Percentiles rank a stretch among this genome's conserved stretches.
These are phyloP conservation scores for Heliconius hortense DNA, from an alignment of 2,888 invertebrate genomes.

Conservation along the genomic window DNA sequence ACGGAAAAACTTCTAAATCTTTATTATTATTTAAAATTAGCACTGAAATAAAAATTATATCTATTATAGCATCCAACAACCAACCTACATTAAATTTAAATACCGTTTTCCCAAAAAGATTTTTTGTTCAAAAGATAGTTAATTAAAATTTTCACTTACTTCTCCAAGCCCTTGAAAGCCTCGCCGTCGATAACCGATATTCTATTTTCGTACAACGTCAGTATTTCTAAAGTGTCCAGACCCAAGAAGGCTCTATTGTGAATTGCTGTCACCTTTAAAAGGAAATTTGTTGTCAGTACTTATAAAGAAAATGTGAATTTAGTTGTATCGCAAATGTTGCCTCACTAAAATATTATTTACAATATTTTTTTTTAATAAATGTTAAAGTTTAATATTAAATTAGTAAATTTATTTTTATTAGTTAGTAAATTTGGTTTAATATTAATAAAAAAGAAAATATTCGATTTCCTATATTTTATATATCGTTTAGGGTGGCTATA, in stretches of 20 bases:
- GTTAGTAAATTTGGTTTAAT: no score
- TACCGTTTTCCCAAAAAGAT: neutral
- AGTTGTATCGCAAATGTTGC: neutral
- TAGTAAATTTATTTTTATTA: no score
- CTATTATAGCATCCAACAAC: neutral
- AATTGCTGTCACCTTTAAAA: conserved; percentile 84
- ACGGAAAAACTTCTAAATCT: no score
- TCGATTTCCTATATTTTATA: no score
- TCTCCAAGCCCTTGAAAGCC: conserved; percentile 93
- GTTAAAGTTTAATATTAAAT: no score
- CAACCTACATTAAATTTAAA: neutral
- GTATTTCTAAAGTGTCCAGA: conserved; percentile 91
- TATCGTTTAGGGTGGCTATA: no score
- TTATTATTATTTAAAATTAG: no score
- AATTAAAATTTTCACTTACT: conserved; percentile 81
- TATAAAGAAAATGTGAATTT: conserved; percentile 1
- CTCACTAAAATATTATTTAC: neutral
- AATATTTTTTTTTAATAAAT: neutral
- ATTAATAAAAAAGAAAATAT: no score
- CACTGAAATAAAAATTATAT: neutral
- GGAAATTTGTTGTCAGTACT: conserved; percentile 19
- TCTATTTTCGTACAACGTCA: conserved; percentile 93
- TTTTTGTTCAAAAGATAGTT: conserved; percentile 2
- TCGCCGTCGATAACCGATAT: conserved; percentile 89
- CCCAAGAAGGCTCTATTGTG: conserved; percentile 93